phyloP scores from a whole-genome alignment of 2,888 invertebrate genomes.

The Limnephilus auricula region DNA sequence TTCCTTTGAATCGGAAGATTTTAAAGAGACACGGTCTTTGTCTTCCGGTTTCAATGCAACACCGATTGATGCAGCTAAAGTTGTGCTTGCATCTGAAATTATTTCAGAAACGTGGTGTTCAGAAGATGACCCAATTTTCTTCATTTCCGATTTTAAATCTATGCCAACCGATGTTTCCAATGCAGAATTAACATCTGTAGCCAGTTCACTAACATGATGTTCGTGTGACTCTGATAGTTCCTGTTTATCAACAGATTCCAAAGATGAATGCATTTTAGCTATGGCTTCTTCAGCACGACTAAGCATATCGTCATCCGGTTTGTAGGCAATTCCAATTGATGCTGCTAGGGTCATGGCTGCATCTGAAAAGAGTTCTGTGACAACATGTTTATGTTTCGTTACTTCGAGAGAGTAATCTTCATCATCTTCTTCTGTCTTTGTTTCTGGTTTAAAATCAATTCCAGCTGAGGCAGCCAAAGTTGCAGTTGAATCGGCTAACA shows the following conservation, averaged over 20 bases:
- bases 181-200: conserved; percentile 50
- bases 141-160: neutral
- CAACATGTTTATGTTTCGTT: conserved; percentile 17
- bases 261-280: conserved; percentile 27
- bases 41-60: conserved; percentile 53
- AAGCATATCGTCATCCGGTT: conserved; percentile 50
- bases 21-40: conserved; percentile 22
- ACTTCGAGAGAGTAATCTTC: neutral
- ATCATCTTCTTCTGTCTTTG: neutral
- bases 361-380: conserved; percentile 59
- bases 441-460: conserved; percentile 55
- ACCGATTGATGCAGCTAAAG: conserved; percentile 60
- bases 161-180: conserved; percentile 51
- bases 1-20: conserved; percentile 45
- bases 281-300: conserved; percentile 40
- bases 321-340: conserved; percentile 57
- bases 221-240: neutral
- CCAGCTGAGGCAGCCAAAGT: conserved; percentile 59
- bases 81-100: conserved; percentile 48
- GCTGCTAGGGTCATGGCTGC: conserved; percentile 59
- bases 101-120: conserved; percentile 38
- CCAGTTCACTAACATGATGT: conserved; percentile 48
- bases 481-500: conserved; percentile 54
- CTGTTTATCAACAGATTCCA: conserved; percentile 17
- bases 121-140: neutral